These are phyloP conservation scores for Sisor rabdophorus DNA, from an alignment of 2,113 vertebrate genomes.

Conservation along the genomic window DNA sequence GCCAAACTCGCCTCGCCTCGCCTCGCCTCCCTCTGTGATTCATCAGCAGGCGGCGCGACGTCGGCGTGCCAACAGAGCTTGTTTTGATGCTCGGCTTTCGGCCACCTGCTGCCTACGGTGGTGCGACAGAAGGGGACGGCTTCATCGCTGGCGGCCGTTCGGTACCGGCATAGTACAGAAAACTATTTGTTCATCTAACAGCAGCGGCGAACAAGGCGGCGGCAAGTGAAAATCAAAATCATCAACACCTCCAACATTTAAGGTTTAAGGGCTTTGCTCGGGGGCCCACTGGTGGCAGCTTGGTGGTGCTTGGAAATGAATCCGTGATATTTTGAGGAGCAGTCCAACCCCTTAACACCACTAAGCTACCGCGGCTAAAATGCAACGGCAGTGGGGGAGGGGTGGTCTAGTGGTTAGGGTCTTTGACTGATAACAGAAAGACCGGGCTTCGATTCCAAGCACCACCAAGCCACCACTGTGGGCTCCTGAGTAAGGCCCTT, in stretches of 20 bases:
- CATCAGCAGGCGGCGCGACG: conserved; percentile 29
- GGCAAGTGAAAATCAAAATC: background rate
- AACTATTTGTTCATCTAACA: background rate
- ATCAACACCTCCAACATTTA: background rate
- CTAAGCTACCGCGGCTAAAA: too few relatives aligned
- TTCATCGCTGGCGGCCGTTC: background rate
- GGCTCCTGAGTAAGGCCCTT: too few relatives aligned
- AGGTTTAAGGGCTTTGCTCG: too few relatives aligned
- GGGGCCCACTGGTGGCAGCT: too few relatives aligned
- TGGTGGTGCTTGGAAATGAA: too few relatives aligned
- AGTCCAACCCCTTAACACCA: too few relatives aligned
- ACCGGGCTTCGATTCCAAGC: too few relatives aligned
- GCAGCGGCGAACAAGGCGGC: background rate
- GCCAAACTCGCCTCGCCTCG: conserved; percentile 37
- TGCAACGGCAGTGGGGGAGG: too few relatives aligned
- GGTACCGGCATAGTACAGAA: background rate
- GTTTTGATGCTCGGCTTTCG: conserved; percentile 14
- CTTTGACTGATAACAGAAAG: too few relatives aligned
- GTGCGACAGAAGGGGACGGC: conserved; percentile 14
- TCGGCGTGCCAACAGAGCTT: conserved; percentile 2
- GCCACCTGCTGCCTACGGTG: conserved; percentile 31
- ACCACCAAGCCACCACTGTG: too few relatives aligned
- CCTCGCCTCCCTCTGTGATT: conserved; percentile 38
- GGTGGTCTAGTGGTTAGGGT: too few relatives aligned
- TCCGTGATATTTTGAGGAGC: too few relatives aligned